phyloP scores from a whole-genome alignment of 2,888 invertebrate species.

The Aplocera efformata region DNA sequence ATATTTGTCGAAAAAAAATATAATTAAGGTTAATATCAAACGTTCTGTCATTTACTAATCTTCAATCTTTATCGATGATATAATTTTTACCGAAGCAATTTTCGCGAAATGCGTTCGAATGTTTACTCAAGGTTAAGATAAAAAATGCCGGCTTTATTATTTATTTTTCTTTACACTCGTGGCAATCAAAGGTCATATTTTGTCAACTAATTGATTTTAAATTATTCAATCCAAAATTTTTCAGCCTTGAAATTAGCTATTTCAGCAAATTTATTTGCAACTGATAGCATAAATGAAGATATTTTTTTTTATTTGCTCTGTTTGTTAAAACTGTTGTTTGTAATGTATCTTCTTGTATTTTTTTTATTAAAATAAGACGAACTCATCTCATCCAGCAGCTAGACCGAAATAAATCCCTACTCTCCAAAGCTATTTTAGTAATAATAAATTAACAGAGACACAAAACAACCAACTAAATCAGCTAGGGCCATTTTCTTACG shows the following conservation, averaged over 20 bases:
- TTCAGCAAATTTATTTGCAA: too few relatives aligned
- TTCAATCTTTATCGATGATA: too few relatives aligned
- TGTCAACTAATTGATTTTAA: too few relatives aligned
- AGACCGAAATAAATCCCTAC: constrained; percentile 66
- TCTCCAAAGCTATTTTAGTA: constrained; percentile 63
- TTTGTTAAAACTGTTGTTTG: neutral
- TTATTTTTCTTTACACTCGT: too few relatives aligned
- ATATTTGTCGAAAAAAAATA: too few relatives aligned
- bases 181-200: too few relatives aligned
- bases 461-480: constrained; percentile 47
- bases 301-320: constrained; percentile 8
- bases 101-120: neutral
- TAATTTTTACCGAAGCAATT: neutral
- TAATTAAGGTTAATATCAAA: too few relatives aligned
- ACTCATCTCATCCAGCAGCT: constrained; percentile 44
- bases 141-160: neutral
- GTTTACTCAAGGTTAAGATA: constrained; percentile 1
- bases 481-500: constrained; percentile 27
- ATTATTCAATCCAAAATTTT: too few relatives aligned
- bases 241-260: too few relatives aligned
- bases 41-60: too few relatives aligned
- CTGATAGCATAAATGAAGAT: too few relatives aligned
- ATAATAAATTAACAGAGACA: constrained; percentile 62
- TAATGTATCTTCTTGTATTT: constrained; percentile 3
- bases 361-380: constrained; percentile 32